Base-by-base conservation (phyloP, 2,888 invertebrate species). In the Leucania comma region DNA sequence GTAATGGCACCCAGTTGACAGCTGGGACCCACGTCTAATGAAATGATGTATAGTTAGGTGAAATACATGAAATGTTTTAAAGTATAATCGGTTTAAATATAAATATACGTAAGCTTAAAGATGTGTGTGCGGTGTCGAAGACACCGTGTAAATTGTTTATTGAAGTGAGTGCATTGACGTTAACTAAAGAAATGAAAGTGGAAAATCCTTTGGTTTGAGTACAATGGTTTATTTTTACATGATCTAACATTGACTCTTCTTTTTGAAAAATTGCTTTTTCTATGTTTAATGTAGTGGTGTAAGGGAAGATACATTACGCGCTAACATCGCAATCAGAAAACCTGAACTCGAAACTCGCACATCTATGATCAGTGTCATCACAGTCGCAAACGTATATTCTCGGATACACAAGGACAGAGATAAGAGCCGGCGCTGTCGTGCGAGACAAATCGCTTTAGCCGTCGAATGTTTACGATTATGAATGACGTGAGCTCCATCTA, bases 1-100 rank as follows among this genome's bases (percentile, higher is more conserved):
- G 94, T 89, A 92, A 83, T 72, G 90, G 91, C 62, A 79, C 83
- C 57, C 88, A 90, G 75, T 66, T 86, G 57, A 89, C 88, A 64
- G 85, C 90, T 53, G 95, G 93, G 50, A 95, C 95, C 29, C 95
- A 95, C 63, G 95, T 95, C 38, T 94, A 91, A 84, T 54, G 68
- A 26, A 61, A 35, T 20, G 24, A 61, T 12, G 66, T 38, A 78
- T 86, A 83, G 82, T 65, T 86, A 86, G 81, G 67, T 57, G 74
- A 78, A 81, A 72, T 79, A 81, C 81, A 85, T 82, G 68, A 84
- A 82, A 78, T 82, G 71, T 75, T 72, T 68, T 71, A 57, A 65
- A 72, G 72, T 68, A 56, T 76, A 71, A 76, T 65, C 58, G 12
- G 67, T 71, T 69, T 77, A 58, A 59, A 69, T 63, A 73, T 62